These are phyloP conservation scores for Parotia lawesii DNA, from an alignment of 2,113 vertebrate species.

Conservation along the genomic window DNA sequence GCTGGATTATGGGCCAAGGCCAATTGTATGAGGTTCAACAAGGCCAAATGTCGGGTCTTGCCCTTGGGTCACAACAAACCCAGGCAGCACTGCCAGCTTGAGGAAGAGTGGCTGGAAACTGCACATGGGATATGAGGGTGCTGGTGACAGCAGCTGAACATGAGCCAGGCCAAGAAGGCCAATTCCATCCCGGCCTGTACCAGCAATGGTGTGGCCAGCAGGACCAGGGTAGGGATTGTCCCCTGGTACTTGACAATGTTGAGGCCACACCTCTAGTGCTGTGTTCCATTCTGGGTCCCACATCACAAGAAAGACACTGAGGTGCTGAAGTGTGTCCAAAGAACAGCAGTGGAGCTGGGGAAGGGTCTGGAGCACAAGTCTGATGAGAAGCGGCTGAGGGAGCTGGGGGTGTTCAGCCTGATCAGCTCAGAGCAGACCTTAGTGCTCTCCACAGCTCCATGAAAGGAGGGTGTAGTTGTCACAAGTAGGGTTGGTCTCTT, in stretches of 20 bases:
- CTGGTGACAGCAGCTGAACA: neutral
- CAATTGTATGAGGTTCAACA: too few relatives aligned
- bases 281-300: fast-evolving
- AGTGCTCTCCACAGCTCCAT: neutral
- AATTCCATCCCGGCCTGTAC: neutral
- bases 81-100: neutral
- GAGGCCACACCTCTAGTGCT: fast-evolving
- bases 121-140: neutral
- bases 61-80: neutral
- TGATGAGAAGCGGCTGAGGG: neutral
- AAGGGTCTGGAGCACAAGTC: neutral
- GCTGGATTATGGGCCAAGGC: neutral
- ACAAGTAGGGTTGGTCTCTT: neutral
- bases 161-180: neutral
- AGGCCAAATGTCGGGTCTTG: too few relatives aligned
- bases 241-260: fast-evolving
- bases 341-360: fast-evolving
- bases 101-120: neutral
- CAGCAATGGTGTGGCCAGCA: neutral
- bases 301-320: neutral
- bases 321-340: neutral
- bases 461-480: fast-evolving
- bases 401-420: neutral
- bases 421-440: fast-evolving
- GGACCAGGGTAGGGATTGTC: neutral